Base-by-base conservation (phyloP, 2,888 invertebrate genomes). In the Masnerella sp. region DNA sequence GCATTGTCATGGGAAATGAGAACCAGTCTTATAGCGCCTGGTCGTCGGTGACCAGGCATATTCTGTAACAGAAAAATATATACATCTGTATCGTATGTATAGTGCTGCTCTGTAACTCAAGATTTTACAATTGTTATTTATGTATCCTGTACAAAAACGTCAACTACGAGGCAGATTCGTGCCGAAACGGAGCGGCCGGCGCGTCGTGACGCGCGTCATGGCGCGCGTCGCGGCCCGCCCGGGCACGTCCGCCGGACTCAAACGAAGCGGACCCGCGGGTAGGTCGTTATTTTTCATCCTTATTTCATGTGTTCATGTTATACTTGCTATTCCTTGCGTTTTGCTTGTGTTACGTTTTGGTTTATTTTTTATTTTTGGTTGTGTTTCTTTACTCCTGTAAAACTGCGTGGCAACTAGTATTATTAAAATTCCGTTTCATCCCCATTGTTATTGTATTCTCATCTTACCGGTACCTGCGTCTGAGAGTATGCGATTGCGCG, bases 21-120 rank as follows among this genome's bases (percentile, higher is more conserved):
- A 87, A 87, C 87, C 87, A 87, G 87, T 87, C 87, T 87, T 87
- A 87, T 87, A 83, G 83, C 83, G 82, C 86, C 86, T 62, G 69
- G 56, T 70, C 80, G 83, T 77, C 83, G 83, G 81, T 78, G 84
- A 81, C 80, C 84, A 83, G 86, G 85, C 86, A 87, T 86, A 86
- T 86, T 87, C 87, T 87, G 87, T 87, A 87, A 87, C 87, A 87
- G 87, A 87, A 87, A 87, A 87, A 87, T 87, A 87, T 87, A 87
- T 87, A 87, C 87, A 87, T 87, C 86, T 87, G 87, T 87, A 86
- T 86, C 82, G 84, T 87, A 87, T 88, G 85, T 86, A 87, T 87
- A 86, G 86, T 85, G 86, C 86, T 88, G 85, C 86, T 86, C 88
- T 88, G 88, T 88, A 88, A 88, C 87, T 86, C 83, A 88, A 88